phyloP scores from a whole-genome alignment of 2,113 vertebrate genomes.

The Callopanchax toddi region DNA sequence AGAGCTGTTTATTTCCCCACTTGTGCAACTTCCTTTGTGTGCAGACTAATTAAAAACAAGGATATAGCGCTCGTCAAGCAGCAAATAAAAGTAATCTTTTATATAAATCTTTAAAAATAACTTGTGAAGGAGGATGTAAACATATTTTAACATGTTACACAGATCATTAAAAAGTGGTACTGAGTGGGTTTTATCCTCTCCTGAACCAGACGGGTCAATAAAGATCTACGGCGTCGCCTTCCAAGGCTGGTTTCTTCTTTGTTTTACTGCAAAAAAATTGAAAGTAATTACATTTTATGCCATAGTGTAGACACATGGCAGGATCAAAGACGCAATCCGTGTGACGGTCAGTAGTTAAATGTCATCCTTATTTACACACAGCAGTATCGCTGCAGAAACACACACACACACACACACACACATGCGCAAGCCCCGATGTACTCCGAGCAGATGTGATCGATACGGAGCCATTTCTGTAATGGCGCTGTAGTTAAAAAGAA shows the following conservation, averaged over 20 bases:
- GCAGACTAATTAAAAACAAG: slow-evolving; percentile 7
- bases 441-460: slow-evolving; percentile 66
- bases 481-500: slow-evolving; percentile 80
- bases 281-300: slow-evolving; percentile 23
- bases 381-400: background rate
- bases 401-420: slow-evolving; percentile 13
- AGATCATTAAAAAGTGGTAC: background rate
- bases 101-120: background rate
- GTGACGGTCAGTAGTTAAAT: slow-evolving; percentile 35
- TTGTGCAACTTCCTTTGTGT: slow-evolving; percentile 29
- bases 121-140: background rate
- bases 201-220: slow-evolving; percentile 11
- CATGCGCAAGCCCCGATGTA: slow-evolving; percentile 2
- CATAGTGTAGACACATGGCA: background rate
- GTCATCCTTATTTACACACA: slow-evolving; percentile 36
- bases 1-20: slow-evolving; percentile 18
- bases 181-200: slow-evolving; percentile 6
- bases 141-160: too few species aligned
- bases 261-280: background rate
- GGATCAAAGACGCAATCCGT: slow-evolving; percentile 21
- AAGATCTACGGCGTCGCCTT: background rate
- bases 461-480: slow-evolving; percentile 70
- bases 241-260: background rate
- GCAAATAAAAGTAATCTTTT: background rate
- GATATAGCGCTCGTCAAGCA: slow-evolving; percentile 3